Conservation (phyloP, 2,888 invertebrate genomes). For the Clitarchus hookeri region DNA sequence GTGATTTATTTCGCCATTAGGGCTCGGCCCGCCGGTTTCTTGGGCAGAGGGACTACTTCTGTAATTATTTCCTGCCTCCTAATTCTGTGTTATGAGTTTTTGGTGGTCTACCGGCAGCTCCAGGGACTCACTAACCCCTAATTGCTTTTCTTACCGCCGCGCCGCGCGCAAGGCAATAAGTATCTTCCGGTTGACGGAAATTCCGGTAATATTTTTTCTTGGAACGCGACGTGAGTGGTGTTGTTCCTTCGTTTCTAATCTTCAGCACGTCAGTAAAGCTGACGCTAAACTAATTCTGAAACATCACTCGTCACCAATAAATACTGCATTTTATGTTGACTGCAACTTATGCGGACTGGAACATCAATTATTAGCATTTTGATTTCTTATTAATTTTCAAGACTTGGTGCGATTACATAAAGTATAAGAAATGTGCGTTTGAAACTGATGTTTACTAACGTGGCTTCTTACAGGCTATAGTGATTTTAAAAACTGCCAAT, state of each 20-base stretch:
- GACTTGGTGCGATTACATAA: no score
- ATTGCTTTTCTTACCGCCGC: neutral
- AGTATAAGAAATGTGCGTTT: no score
- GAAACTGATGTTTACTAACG: no score
- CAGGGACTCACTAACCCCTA: neutral
- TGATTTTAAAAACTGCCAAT: no score
- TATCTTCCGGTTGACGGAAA: neutral
- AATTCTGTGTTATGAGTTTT: constrained; percentile 8
- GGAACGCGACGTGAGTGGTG: neutral
- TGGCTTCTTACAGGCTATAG: no score
- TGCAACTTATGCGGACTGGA: no score
- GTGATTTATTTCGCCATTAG: constrained; percentile 3
- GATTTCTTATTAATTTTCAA: no score
- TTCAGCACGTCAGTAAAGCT: no score
- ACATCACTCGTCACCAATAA: neutral
- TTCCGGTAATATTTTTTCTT: neutral
- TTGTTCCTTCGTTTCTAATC: neutral
- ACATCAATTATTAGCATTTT: no score
- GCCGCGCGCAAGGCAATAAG: neutral
- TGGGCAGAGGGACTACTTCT: neutral
- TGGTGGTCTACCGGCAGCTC: neutral
- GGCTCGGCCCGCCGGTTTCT: neutral
- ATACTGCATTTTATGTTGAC: no score
- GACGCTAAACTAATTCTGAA: neutral
- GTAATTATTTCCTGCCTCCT: constrained; percentile 1